Conservation (phyloP, 2,888 invertebrate genomes). For the Cecidostiba fungosa region DNA sequence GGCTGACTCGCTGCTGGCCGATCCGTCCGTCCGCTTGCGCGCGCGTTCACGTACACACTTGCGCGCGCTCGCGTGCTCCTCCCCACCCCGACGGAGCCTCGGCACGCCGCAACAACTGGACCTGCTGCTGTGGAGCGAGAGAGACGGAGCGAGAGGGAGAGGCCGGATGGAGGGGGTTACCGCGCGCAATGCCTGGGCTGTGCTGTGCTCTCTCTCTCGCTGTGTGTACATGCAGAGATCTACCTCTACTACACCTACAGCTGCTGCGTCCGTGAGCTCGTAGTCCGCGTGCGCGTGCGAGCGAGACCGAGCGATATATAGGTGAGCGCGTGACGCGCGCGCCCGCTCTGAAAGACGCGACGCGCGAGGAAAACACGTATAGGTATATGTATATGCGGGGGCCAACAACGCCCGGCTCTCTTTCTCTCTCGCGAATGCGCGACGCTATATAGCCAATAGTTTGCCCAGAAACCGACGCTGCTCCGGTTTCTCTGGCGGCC, state of each 20-base stretch:
- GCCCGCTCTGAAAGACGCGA: conserved; percentile 53
- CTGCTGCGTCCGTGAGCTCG: neutral
- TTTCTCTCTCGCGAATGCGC: conserved; percentile 17
- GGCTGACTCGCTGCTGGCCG: conserved; percentile 27
- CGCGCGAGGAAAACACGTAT: conserved; percentile 56
- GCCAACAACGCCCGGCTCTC: conserved; percentile 41
- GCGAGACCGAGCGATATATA: conserved; percentile 32
- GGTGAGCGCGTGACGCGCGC: conserved; percentile 61
- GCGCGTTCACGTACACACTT: conserved; percentile 62
- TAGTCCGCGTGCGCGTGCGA: conserved; percentile 24
- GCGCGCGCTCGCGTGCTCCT: conserved; percentile 37
- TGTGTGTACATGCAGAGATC: neutral
- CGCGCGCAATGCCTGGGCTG: conserved; percentile 5
- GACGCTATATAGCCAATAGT: neutral
- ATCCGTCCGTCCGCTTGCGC: conserved; percentile 53
- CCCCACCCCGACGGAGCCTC: neutral
- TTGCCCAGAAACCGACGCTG: conserved; percentile 6
- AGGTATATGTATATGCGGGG: conserved; percentile 10
- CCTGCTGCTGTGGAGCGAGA: conserved; percentile 18
- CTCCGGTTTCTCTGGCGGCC: neutral
- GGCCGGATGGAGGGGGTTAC: neutral
- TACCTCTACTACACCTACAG: neutral
- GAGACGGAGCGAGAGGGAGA: conserved; percentile 13
- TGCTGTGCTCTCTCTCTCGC: neutral
- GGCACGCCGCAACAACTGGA: conserved; percentile 8